Evolutionary conservation across 2,113 vertebrate genomes (phyloP).

Genomic region (Tupaia tana): DNA sequence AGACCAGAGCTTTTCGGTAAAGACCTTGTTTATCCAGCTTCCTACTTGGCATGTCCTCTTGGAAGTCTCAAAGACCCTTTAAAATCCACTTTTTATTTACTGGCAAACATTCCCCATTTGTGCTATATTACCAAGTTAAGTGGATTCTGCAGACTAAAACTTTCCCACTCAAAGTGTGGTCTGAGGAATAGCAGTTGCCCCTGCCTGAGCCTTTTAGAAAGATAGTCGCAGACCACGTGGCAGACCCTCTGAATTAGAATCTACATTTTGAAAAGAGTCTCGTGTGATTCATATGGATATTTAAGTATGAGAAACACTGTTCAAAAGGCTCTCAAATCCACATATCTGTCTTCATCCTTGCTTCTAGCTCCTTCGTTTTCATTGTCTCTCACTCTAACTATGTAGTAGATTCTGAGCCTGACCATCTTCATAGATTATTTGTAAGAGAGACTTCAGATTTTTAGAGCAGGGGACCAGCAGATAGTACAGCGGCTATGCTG

Average conservation of each 20-base stretch:
- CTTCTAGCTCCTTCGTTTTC: neutral
- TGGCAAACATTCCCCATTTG: fast-evolving
- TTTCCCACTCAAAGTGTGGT: neutral
- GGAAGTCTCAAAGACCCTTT: neutral
- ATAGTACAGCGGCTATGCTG: too few species aligned
- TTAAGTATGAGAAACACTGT: neutral
- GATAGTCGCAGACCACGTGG: neutral
- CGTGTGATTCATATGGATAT: neutral
- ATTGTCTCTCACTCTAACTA: neutral
- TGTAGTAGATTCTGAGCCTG: neutral
- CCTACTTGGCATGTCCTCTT: neutral
- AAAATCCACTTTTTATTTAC: neutral
- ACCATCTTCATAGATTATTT: neutral
- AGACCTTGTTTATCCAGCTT: neutral
- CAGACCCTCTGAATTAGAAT: neutral
- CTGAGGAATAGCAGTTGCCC: neutral
- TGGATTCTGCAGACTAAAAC: neutral
- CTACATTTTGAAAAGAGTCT: neutral
- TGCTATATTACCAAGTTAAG: neutral
- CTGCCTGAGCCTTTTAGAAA: neutral
- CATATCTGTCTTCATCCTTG: neutral
- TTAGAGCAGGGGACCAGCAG: neutral
- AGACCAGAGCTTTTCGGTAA: neutral
- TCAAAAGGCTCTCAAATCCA: neutral
- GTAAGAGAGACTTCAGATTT: neutral